Percentiles rank a stretch among this genome's conserved stretches.
Conservation (phyloP, 2,888 invertebrate genomes). For the Rapana venosa region DNA sequence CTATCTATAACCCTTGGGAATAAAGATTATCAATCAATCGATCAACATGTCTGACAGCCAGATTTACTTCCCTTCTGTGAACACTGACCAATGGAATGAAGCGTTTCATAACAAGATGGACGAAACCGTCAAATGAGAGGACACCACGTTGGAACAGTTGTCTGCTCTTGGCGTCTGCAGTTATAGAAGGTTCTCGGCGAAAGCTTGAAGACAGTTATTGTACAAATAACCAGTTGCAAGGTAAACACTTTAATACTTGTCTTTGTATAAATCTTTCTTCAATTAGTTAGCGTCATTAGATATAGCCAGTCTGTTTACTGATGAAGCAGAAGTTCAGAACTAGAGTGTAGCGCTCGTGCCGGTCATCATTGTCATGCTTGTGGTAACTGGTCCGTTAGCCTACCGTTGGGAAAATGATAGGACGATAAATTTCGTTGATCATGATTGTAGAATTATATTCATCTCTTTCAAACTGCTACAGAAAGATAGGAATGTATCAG, state of each 20-base stretch:
- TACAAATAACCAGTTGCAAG: background rate
- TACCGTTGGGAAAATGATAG: no score
- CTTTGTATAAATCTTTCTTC: no score
- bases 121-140: slow-evolving; percentile 36
- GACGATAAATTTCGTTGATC: no score
- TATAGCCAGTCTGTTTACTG: no score
- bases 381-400: no score
- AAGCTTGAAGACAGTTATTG: background rate
- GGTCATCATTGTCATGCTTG: no score
- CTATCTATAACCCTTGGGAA: background rate
- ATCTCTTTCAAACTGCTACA: no score
- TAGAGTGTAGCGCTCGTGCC: no score
- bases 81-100: slow-evolving; percentile 25
- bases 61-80: background rate
- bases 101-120: background rate
- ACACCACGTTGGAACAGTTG: slow-evolving; percentile 43
- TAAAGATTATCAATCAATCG: background rate
- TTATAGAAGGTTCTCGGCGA: slow-evolving; percentile 28
- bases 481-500: no score
- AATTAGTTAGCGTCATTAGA: no score
- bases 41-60: background rate
- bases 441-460: no score
- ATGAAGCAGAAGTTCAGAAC: no score
- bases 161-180: slow-evolving; percentile 42
- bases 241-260: background rate